phyloP scores from a whole-genome alignment of 2,888 invertebrate genomes.

The Clanis bilineata region DNA sequence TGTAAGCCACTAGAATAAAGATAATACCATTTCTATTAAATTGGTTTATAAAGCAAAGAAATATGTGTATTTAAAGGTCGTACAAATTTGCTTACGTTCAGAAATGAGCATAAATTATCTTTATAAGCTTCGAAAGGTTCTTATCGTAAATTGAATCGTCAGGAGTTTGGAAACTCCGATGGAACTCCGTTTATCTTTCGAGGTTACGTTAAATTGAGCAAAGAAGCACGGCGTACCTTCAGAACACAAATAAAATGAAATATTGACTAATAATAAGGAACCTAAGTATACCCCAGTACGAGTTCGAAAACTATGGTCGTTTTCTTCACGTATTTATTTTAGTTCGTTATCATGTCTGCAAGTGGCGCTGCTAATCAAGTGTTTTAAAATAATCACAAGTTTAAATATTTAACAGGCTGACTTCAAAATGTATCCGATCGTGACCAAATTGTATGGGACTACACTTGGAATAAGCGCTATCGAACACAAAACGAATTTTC shows the following conservation, averaged over 20 bases:
- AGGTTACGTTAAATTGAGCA: constrained; percentile 17
- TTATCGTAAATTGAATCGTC: constrained; percentile 38
- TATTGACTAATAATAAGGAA: too few species aligned
- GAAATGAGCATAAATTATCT: constrained; percentile 27
- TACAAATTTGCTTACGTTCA: constrained; percentile 19
- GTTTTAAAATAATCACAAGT: too few species aligned
- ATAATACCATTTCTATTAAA: not conserved
- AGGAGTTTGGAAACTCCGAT: constrained; percentile 16
- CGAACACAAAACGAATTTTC: too few species aligned
- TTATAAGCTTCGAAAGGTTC: constrained; percentile 21
- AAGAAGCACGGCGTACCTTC: not conserved
- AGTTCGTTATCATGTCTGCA: too few species aligned
- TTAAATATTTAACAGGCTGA: too few species aligned
- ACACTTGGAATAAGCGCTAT: too few species aligned
- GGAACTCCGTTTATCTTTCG: constrained; percentile 10
- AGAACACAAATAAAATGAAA: not conserved
- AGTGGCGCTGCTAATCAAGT: too few species aligned
- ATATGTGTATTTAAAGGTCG: not conserved
- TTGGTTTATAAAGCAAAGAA: not conserved
- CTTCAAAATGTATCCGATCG: too few species aligned
- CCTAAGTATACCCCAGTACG: too few species aligned
- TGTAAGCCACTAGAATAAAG: not conserved
- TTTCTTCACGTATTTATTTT: too few species aligned
- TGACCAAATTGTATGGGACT: too few species aligned
- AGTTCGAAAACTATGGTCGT: too few species aligned